These are phyloP conservation scores for Wiebesia pumilae DNA, from an alignment of 1,140 invertebrate genomes.

Conservation along the genomic window DNA sequence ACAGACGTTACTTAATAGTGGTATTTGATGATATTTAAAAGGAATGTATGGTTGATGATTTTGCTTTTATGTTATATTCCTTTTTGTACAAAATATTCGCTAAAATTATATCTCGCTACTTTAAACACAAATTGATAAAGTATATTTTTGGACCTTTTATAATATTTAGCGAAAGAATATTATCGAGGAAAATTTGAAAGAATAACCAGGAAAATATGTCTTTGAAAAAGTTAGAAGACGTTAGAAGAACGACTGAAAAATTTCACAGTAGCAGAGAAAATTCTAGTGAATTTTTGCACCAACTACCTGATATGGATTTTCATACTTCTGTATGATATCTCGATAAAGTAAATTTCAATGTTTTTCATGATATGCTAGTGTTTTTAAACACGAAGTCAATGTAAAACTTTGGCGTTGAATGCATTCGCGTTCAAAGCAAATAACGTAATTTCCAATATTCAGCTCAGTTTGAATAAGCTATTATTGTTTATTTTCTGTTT, in stretches of 20 bases:
- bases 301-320: constrained; percentile 4
- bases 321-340: not conserved
- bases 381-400: not conserved
- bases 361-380: not conserved
- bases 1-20: constrained; percentile 34
- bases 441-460: not conserved
- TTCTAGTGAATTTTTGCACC: not conserved
- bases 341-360: not conserved
- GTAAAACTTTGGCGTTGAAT: not conserved
- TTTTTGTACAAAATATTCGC: not conserved
- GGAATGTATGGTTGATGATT: constrained; percentile 25
- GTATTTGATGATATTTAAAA: constrained; percentile 32
- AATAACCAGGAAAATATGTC: not conserved
- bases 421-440: not conserved
- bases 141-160: not conserved
- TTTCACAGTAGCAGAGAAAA: not conserved
- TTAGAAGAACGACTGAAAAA: not conserved
- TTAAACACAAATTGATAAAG: not conserved
- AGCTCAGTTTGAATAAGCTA: constrained; percentile 6
- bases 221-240: not conserved
- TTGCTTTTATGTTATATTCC: not conserved
- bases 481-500: constrained; percentile 13
- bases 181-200: not conserved
- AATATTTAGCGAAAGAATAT: not conserved
- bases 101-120: not conserved